phyloP scores from a whole-genome alignment of 2,113 vertebrate genomes.

The Oenanthe oenanthe region DNA sequence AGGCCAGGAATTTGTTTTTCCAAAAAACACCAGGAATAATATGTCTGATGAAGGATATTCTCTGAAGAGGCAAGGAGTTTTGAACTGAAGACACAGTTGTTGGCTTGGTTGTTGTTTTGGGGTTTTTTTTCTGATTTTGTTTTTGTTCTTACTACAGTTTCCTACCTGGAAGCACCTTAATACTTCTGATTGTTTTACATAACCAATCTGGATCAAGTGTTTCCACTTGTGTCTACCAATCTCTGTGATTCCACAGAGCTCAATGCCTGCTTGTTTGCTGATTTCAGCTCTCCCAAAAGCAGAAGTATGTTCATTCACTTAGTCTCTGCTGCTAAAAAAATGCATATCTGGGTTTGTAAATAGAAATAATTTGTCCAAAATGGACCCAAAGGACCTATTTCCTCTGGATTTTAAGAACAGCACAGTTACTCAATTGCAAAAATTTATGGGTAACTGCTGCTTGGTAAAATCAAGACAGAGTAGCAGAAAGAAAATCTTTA shows the following conservation, averaged over 20 bases:
- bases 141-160: background rate
- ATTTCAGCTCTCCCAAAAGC: background rate
- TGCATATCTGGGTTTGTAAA: background rate
- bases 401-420: background rate
- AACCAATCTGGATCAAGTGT: background rate
- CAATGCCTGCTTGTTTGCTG: background rate
- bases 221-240: background rate
- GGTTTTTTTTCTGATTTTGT: background rate
- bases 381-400: background rate
- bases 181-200: background rate
- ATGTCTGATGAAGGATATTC: background rate
- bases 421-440: background rate
- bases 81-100: background rate
- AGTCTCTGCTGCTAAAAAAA: background rate
- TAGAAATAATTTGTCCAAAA: background rate
- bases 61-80: background rate
- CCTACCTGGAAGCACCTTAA: background rate
- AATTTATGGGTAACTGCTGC: background rate
- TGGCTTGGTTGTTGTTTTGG: background rate
- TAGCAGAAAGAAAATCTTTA: constrained; percentile 3
- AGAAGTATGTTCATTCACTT: background rate
- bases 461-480: background rate
- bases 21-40: background rate
- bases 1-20: background rate
- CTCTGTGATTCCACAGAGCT: background rate